phyloP scores from a whole-genome alignment of 2,113 vertebrate species.

The Nesoenas mayeri region DNA sequence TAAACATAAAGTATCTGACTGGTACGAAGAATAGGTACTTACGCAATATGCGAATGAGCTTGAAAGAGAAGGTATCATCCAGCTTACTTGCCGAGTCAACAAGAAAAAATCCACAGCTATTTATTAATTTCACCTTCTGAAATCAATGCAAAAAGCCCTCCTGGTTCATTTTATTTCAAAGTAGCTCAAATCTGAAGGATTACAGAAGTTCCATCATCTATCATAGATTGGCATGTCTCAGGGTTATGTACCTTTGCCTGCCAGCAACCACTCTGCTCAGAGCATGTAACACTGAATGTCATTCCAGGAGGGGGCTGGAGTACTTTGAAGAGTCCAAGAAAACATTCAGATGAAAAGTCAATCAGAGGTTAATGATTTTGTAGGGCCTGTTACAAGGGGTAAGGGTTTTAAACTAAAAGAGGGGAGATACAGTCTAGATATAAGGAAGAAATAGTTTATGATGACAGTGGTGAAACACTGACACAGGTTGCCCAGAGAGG shows the following conservation, averaged over 20 bases:
- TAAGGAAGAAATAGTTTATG: neutral
- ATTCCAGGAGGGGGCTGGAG: neutral
- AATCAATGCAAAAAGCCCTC: neutral
- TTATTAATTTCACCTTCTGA: neutral
- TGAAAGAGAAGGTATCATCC: neutral
- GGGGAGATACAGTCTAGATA: neutral
- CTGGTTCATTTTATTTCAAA: neutral
- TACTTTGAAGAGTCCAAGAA: neutral
- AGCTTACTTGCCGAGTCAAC: neutral
- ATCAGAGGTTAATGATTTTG: neutral
- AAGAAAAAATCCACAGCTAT: neutral
- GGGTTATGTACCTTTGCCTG: neutral
- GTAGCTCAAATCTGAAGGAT: neutral
- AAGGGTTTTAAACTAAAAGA: neutral
- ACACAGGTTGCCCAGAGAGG: neutral
- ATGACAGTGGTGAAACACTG: too few relatives aligned
- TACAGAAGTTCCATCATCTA: neutral
- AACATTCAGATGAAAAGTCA: neutral
- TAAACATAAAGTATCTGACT: slow-evolving; percentile 6
- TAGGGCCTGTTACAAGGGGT: too few relatives aligned
- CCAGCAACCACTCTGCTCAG: neutral
- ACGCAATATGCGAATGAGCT: neutral
- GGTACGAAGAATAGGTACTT: neutral
- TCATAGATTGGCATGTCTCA: neutral
- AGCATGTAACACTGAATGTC: neutral